phyloP scores from a whole-genome alignment of 2,888 invertebrate genomes.

The Venusia cambrica region DNA sequence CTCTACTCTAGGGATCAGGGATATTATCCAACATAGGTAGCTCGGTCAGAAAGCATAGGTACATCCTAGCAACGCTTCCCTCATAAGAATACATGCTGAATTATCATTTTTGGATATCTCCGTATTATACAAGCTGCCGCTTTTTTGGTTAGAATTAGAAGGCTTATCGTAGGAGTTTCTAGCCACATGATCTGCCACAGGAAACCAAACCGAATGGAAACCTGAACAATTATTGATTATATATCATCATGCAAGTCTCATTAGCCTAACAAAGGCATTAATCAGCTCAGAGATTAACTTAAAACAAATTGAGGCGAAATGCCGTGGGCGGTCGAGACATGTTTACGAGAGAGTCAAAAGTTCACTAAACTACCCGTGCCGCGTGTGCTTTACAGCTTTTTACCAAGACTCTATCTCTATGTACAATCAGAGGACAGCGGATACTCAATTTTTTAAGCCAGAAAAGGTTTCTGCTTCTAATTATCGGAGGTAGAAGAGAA shows the following conservation, averaged over 20 bases:
- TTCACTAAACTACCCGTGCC: constrained; percentile 39
- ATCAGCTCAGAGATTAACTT: constrained; percentile 69
- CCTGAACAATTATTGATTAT: constrained; percentile 55
- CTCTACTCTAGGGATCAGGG: too few relatives aligned
- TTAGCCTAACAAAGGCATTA: constrained; percentile 67
- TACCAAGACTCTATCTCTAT: neutral
- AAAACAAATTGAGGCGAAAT: constrained; percentile 65
- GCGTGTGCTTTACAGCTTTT: constrained; percentile 35
- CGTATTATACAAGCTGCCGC: too few relatives aligned
- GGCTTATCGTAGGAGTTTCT: constrained; percentile 46
- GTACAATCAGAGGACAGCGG: constrained; percentile 18
- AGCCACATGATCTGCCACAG: constrained; percentile 20
- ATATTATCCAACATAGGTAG: too few relatives aligned
- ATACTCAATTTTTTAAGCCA: neutral
- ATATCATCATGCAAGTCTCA: constrained; percentile 60
- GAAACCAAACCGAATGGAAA: constrained; percentile 17
- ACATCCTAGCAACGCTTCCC: too few relatives aligned
- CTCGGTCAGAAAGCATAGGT: too few relatives aligned
- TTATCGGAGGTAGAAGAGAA: too few relatives aligned
- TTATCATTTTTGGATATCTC: too few relatives aligned
- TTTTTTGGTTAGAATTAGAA: too few relatives aligned
- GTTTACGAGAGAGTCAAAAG: constrained; percentile 55
- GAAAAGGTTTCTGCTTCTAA: too few relatives aligned
- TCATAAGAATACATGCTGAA: too few relatives aligned
- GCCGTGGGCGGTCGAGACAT: constrained; percentile 57